Percentiles rank a stretch among this genome's conserved stretches.
Evolutionary conservation across 2,888 invertebrate genomes (phyloP).

Genomic region (Cheilosia vulpina): DNA sequence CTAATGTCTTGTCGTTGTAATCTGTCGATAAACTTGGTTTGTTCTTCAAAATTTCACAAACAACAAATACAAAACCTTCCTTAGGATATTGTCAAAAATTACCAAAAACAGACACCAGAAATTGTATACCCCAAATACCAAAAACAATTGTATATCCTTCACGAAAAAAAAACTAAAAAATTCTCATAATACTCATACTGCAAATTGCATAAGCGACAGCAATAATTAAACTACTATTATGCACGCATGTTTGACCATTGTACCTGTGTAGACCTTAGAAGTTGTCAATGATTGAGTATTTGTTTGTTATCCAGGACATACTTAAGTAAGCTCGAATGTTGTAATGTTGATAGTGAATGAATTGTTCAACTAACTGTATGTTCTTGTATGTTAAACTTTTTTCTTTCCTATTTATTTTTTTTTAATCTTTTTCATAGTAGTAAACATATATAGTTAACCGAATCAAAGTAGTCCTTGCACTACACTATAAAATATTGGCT

Average conservation of each 20-base stretch:
- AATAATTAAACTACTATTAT: slow-evolving; percentile 39
- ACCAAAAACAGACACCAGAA: slow-evolving; percentile 54
- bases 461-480: slow-evolving; percentile 62
- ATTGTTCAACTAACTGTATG: slow-evolving; percentile 58
- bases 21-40: slow-evolving; percentile 22
- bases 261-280: slow-evolving; percentile 57
- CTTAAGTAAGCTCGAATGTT: slow-evolving; percentile 66
- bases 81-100: slow-evolving; percentile 62
- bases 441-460: slow-evolving; percentile 43
- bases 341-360: slow-evolving; percentile 73
- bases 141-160: slow-evolving; percentile 10
- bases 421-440: slow-evolving; percentile 43
- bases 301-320: slow-evolving; percentile 50
- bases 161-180: not conserved
- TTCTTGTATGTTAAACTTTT: slow-evolving; percentile 52
- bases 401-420: not conserved
- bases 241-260: slow-evolving; percentile 71
- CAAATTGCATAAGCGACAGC: slow-evolving; percentile 71
- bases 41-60: slow-evolving; percentile 7
- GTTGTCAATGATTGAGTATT: slow-evolving; percentile 53
- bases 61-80: slow-evolving; percentile 1
- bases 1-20: not conserved
- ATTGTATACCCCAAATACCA: slow-evolving; percentile 25
- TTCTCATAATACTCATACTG: slow-evolving; percentile 33
- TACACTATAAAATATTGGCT: slow-evolving; percentile 65